These are phyloP conservation scores for Drosophila pectinifera DNA, from an alignment of 1,140 invertebrate genomes.

Conservation along the genomic window DNA sequence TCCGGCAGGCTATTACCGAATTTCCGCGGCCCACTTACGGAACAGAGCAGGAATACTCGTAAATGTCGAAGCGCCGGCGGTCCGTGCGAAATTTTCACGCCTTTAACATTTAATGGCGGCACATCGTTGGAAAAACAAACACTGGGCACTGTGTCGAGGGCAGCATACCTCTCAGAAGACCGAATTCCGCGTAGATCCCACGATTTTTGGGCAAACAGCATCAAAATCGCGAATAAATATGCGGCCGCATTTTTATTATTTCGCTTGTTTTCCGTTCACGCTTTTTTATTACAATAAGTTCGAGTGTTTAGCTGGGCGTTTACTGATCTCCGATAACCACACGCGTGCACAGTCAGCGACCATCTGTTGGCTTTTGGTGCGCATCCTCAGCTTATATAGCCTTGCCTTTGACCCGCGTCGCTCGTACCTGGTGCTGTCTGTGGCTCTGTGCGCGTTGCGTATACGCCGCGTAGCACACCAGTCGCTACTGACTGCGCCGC, in stretches of 20 bases:
- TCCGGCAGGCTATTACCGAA: slow-evolving; percentile 63
- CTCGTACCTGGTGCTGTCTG: not conserved
- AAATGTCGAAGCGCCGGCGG: slow-evolving; percentile 21
- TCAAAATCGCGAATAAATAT: slow-evolving; percentile 37
- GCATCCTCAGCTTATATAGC: slow-evolving; percentile 64
- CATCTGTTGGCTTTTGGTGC: slow-evolving; percentile 74
- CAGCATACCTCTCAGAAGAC: slow-evolving; percentile 31
- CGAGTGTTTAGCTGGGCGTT: slow-evolving; percentile 32
- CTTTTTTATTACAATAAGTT: slow-evolving; percentile 50
- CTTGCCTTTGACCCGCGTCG: slow-evolving; percentile 20
- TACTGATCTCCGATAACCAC: slow-evolving; percentile 69
- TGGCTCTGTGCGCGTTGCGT: slow-evolving; percentile 55
- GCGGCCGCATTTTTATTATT: slow-evolving; percentile 30
- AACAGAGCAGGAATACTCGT: slow-evolving; percentile 12
- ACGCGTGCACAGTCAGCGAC: slow-evolving; percentile 73
- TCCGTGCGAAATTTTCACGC: slow-evolving; percentile 62
- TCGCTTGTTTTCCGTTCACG: slow-evolving; percentile 22
- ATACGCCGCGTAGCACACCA: slow-evolving; percentile 72
- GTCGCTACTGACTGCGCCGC: slow-evolving; percentile 57
- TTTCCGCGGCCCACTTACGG: slow-evolving; percentile 49
- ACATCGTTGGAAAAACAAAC: slow-evolving; percentile 59
- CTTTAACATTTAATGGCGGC: slow-evolving; percentile 61
- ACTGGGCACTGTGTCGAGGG: slow-evolving; percentile 28
- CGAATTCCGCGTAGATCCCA: slow-evolving; percentile 15
- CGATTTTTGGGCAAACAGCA: slow-evolving; percentile 7